Evolutionary conservation across 2,797 vertebrate species (phyloP).

Genomic region (Emydoidea blandingii): DNA sequence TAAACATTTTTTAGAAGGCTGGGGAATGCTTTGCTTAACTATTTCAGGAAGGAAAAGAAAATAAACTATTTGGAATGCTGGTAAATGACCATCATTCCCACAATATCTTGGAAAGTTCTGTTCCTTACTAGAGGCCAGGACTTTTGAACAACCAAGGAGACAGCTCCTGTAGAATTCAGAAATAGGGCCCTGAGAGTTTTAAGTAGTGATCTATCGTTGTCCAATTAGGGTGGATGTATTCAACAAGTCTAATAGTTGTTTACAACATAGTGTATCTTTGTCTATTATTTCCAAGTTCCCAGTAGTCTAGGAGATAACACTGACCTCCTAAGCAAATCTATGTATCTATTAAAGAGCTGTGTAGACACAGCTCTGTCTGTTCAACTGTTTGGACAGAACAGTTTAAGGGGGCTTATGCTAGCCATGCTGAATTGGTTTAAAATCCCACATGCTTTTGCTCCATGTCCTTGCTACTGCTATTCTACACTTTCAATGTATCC

Average conservation of each 20-base stretch:
- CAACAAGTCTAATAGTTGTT: background rate
- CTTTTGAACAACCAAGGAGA: background rate
- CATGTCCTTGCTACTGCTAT: background rate
- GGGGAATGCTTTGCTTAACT: slow-evolving; percentile 60
- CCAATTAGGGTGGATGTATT: fast-evolving
- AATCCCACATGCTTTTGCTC: slow-evolving; percentile 6
- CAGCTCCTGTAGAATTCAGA: background rate
- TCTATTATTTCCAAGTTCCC: slow-evolving; percentile 10
- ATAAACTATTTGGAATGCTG: slow-evolving; percentile 48
- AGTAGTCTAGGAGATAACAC: background rate
- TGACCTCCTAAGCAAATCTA: slow-evolving; percentile 21
- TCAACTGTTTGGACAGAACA: slow-evolving; percentile 59
- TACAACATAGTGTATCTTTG: background rate
- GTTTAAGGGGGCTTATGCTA: slow-evolving; percentile 31
- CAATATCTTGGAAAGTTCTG: background rate
- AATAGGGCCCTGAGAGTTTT: background rate
- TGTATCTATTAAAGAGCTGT: slow-evolving; percentile 34
- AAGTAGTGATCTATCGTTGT: background rate
- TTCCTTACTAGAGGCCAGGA: background rate
- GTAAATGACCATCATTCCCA: slow-evolving; percentile 41
- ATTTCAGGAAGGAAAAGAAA: slow-evolving; percentile 62
- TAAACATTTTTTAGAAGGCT: background rate
- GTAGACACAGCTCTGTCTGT: slow-evolving; percentile 1
- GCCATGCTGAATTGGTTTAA: slow-evolving; percentile 25
- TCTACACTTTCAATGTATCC: background rate